Base-by-base conservation (phyloP, 2,113 vertebrate genomes). In the Engraulis encrasicolus region DNA sequence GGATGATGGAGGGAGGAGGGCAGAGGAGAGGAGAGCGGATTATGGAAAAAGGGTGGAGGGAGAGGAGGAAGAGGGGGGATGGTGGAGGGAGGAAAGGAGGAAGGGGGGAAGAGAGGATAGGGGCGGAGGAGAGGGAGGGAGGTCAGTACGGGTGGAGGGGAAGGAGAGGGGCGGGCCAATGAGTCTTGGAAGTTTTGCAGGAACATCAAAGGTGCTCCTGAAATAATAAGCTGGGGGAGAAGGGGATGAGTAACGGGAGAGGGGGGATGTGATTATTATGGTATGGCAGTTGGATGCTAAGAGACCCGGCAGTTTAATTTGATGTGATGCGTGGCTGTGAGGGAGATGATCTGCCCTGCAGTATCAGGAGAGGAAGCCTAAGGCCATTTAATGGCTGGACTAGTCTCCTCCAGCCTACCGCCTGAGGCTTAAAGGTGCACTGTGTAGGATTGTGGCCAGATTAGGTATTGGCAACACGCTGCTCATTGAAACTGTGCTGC, bases 21-120 rank as follows among this genome's bases (percentile, higher is more conserved):
- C n/a, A n/a, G n/a, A n/a, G n/a, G n/a, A n/a, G n/a, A n/a, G n/a
- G n/a, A n/a, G n/a, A n/a, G n/a, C n/a, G n/a, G n/a, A n/a, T n/a
- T n/a, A n/a, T n/a, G n/a, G n/a, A n/a, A n/a, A n/a, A n/a, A n/a
- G n/a, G n/a, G n/a, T n/a, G n/a, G n/a, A n/a, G n/a, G n/a, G n/a
- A n/a, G n/a, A n/a, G n/a, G n/a, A n/a, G 23, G 80, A 27, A 27
- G 20, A n/a, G n/a, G n/a, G n/a, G 49, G 19, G 0, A 23, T 58
- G 81, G 9, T 40, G 37, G 54, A 85, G 9, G 78, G 9, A 0
- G 80, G 79, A 54, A 36, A 38, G 83, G 49, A 82, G 37, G 74
- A 34, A n/a, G 48, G 15, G 31, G 77, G 1, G 27, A 40, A 34
- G 77, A 3, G 27, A n/a, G n/a, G n/a, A n/a, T n/a, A n/a, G n/a